Base-by-base conservation (phyloP, 2,797 vertebrate genomes). In the Gymnocypris eckloni region DNA sequence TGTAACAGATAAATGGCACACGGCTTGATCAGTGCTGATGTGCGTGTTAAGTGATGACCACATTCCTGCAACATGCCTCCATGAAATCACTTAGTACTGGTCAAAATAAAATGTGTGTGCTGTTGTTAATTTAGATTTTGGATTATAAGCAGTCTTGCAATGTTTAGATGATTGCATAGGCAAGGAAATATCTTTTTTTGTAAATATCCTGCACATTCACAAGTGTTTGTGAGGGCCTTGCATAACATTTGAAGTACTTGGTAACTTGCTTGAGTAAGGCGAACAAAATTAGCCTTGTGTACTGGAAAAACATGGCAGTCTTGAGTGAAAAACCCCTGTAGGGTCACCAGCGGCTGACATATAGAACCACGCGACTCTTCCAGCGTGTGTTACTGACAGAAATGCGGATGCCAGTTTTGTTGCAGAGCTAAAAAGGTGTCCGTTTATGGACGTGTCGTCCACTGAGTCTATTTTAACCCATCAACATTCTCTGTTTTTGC, bases 381-480 rank as follows among this genome's bases (percentile, higher is more conserved):
- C n/a, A n/a, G 25, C 72, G 56, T 37, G 52, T 66, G 28, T 78
- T 64, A 50, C 41, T 43, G 9, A 28, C 50, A 25, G 86, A 82
- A 56, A 54, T 67, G 50, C 16, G 50, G 12, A 50, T 0, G 39
- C 33, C 50, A 61, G 45, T 86, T 89, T 69, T 80, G 87, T 86
- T 86, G 33, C 76, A 52, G 76, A 78, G 72, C 64, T 13, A 80
- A 78, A 90, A 89, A 83, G 85, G 28, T 25, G 43, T 61, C 92
- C 88, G 52, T 90, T 89, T 91, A 93, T 89, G 90, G 92, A 82
- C 87, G 83, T 89, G 69, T 45, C 67, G 54, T 70, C 85, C 43
- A 73, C 82, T 59, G 85, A 87, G 92, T 84, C 91, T 93, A 91
- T 91, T 93, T 92, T 91, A 92, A 90, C 90, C 83, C 56, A 10